Conservation (phyloP, 2,888 invertebrate genomes). For the Nemoura dubitans region DNA sequence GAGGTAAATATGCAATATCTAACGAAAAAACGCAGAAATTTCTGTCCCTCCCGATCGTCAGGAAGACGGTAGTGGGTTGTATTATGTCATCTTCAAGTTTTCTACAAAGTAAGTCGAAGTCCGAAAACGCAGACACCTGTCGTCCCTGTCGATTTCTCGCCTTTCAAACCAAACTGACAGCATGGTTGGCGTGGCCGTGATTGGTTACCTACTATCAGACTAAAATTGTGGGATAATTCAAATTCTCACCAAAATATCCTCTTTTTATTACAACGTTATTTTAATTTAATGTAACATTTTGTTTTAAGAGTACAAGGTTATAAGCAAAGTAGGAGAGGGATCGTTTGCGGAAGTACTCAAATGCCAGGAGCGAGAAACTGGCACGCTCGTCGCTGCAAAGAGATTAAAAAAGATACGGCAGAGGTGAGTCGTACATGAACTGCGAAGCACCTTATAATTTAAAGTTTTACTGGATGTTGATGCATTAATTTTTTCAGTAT, state of each 20-base stretch:
- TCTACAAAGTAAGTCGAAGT: constrained; percentile 23
- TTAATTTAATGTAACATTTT: neutral
- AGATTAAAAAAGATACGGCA: constrained; percentile 69
- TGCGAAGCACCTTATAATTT: constrained; percentile 20
- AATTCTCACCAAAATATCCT: neutral
- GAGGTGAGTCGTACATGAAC: constrained; percentile 59
- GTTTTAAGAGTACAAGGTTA: constrained; percentile 67
- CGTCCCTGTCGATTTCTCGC: neutral
- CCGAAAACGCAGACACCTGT: neutral
- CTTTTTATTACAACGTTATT: neutral
- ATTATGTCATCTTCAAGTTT: constrained; percentile 29
- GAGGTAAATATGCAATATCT: neutral
- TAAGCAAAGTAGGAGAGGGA: constrained; percentile 74
- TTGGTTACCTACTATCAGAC: neutral
- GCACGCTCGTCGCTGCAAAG: constrained; percentile 69
- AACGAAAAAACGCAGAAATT: neutral
- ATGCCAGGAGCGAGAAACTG: constrained; percentile 68
- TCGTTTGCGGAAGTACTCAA: constrained; percentile 75
- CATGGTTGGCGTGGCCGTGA: neutral
- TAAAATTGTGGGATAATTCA: neutral
- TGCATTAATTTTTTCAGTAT: constrained; percentile 57
- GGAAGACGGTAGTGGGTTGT: neutral
- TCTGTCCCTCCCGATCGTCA: neutral
- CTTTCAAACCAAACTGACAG: constrained; percentile 7
- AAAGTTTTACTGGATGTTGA: constrained; percentile 43